Evolutionary conservation across 2,797 vertebrate species (phyloP).

Genomic region (Anguilla marmorata): DNA sequence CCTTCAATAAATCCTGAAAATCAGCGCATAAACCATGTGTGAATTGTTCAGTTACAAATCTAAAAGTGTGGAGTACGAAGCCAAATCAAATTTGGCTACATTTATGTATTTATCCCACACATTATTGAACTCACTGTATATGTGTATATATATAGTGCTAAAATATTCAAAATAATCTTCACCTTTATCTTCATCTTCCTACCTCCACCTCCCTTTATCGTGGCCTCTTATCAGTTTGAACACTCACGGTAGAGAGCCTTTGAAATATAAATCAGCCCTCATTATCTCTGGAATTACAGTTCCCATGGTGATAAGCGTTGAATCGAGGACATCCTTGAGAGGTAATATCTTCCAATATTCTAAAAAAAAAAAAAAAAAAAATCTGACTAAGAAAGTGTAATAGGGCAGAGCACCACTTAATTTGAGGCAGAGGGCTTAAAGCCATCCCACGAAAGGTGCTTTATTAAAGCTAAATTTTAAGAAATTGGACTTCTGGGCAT

Average conservation of each 20-base stretch:
- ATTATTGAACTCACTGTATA: too few relatives aligned
- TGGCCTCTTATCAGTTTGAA: constrained; percentile 53
- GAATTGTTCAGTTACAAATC: too few relatives aligned
- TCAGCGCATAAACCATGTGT: too few relatives aligned
- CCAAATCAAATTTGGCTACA: too few relatives aligned
- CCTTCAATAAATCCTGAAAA: too few relatives aligned
- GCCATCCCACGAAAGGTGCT: background rate
- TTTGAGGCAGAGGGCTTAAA: constrained; percentile 2
- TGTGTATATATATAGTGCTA: background rate
- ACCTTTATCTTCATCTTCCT: constrained; percentile 48
- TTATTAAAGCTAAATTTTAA: constrained; percentile 6
- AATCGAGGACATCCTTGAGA: constrained; percentile 76
- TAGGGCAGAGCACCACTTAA: background rate
- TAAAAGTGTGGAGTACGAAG: too few relatives aligned
- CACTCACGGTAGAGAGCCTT: constrained; percentile 53
- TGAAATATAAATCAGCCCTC: constrained; percentile 68
- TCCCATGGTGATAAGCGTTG: constrained; percentile 70
- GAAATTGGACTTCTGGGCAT: constrained; percentile 18
- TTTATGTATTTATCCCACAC: too few relatives aligned
- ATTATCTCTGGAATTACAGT: constrained; percentile 72
- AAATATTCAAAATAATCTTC: constrained; percentile 48
- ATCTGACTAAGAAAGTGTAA: background rate
- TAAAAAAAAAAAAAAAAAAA: constrained; percentile 42
- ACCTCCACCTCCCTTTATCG: constrained; percentile 44
- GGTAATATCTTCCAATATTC: constrained; percentile 60